Conservation (phyloP, 2,888 invertebrate species). For the Apamea epomidion region DNA sequence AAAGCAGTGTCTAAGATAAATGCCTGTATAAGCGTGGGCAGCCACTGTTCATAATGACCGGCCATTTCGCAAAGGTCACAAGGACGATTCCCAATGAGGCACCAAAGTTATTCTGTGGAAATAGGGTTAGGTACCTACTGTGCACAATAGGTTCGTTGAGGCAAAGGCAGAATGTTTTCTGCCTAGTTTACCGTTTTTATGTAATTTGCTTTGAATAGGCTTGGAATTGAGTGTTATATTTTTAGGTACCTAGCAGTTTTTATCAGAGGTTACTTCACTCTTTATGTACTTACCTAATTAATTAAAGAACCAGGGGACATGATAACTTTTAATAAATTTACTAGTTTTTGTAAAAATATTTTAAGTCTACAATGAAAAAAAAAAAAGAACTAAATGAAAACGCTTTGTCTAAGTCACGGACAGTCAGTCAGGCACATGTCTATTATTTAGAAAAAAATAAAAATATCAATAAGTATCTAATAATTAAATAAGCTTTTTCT, state of each 20-base stretch:
- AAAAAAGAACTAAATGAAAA: not conserved
- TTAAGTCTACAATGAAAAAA: not conserved
- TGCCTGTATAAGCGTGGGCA: conserved; percentile 54
- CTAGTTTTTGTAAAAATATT: not conserved
- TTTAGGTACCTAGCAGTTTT: conserved; percentile 9
- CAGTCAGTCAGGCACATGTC: too few relatives aligned
- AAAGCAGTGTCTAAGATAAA: conserved; percentile 46
- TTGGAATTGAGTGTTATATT: conserved; percentile 28
- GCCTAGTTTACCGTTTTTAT: conserved; percentile 38
- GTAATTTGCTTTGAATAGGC: conserved; percentile 24
- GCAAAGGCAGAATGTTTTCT: conserved; percentile 35
- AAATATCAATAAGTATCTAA: not conserved
- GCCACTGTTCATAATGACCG: conserved; percentile 59
- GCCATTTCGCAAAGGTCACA: conserved; percentile 58
- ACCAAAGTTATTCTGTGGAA: conserved; percentile 52
- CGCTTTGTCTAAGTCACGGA: not conserved
- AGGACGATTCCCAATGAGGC: conserved; percentile 53
- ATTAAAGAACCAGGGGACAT: not conserved
- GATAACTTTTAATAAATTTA: not conserved
- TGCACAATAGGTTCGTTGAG: conserved; percentile 49
- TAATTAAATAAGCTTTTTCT: conserved; percentile 34
- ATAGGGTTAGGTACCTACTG: conserved; percentile 45
- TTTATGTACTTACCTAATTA: not conserved
- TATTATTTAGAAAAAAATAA: not conserved
- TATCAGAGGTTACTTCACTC: not conserved